These are phyloP conservation scores for Vidua macroura DNA, from an alignment of 2,113 vertebrate species.

Conservation along the genomic window DNA sequence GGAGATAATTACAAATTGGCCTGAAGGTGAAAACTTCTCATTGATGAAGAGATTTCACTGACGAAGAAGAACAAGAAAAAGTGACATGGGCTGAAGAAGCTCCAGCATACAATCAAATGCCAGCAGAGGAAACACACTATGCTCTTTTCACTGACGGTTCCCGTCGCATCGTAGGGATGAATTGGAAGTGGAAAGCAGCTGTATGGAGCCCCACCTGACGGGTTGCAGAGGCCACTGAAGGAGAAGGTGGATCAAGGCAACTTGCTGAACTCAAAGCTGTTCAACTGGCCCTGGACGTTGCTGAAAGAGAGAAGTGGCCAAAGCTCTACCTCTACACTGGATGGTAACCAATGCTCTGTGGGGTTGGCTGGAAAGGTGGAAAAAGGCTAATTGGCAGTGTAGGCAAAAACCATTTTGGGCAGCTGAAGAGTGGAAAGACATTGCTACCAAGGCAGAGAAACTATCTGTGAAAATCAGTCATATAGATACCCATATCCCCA, in stretches of 20 bases:
- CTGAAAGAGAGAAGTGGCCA: not conserved
- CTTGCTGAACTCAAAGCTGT: not conserved
- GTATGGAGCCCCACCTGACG: not conserved
- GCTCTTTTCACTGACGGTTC: too few relatives aligned
- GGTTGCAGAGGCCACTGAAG: not conserved
- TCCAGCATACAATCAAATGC: too few relatives aligned
- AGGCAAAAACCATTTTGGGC: not conserved
- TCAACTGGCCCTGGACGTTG: not conserved
- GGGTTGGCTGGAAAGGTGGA: not conserved
- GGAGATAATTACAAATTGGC: not conserved
- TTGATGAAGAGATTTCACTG: too few relatives aligned
- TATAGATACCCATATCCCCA: not conserved
- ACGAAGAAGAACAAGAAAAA: too few relatives aligned
- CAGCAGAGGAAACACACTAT: too few relatives aligned
- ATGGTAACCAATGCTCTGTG: not conserved
- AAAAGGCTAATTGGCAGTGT: not conserved
- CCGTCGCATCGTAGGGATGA: too few relatives aligned
- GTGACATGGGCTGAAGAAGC: too few relatives aligned
- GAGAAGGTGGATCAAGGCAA: not conserved
- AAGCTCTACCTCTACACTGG: not conserved
- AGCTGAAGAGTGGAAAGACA: not conserved
- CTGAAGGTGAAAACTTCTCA: not conserved
- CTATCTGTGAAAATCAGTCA: not conserved
- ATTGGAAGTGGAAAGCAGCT: not conserved
- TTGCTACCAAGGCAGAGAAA: not conserved